phyloP scores from a whole-genome alignment of 2,113 vertebrate genomes.

The Anarrhichthys ocellatus region DNA sequence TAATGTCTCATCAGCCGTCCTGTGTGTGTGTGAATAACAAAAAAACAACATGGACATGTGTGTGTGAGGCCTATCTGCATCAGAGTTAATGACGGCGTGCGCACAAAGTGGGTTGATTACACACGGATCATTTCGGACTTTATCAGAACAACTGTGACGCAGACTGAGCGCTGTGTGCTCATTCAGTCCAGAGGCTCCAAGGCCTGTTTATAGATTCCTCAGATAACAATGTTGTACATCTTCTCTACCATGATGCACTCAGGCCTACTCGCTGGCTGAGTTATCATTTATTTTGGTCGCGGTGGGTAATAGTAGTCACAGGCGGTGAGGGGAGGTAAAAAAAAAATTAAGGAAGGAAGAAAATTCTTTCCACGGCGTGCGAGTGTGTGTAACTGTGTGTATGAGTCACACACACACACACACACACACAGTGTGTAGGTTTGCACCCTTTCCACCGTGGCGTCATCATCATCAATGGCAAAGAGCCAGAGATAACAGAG shows the following conservation, averaged over 20 bases:
- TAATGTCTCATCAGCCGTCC: conserved; percentile 32
- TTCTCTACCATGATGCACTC: conserved; percentile 2
- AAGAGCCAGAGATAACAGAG: conserved; percentile 55
- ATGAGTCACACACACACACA: conserved; percentile 49
- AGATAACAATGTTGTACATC: conserved; percentile 7
- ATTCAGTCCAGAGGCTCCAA: conserved; percentile 30
- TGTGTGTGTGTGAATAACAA: conserved; percentile 16
- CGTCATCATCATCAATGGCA: conserved; percentile 57
- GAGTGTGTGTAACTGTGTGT: conserved; percentile 30
- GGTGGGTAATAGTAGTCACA: conserved; percentile 36
- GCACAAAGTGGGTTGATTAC: conserved; percentile 43
- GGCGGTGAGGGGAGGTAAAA: conserved; percentile 43
- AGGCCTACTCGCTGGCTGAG: not conserved
- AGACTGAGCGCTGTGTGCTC: conserved; percentile 7
- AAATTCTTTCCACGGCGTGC: conserved; percentile 52
- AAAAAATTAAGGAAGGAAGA: conserved; percentile 18
- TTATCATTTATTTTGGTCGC: conserved; percentile 3
- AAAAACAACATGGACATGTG: conserved; percentile 17
- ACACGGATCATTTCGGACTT: not conserved
- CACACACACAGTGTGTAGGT: conserved; percentile 24
- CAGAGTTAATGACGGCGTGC: conserved; percentile 47
- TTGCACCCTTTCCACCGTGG: conserved; percentile 27
- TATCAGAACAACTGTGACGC: conserved; percentile 50
- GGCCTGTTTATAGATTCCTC: conserved; percentile 58
- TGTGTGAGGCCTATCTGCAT: conserved; percentile 7